Conservation (phyloP, 2,113 vertebrate genomes). For the Lepus americanus region DNA sequence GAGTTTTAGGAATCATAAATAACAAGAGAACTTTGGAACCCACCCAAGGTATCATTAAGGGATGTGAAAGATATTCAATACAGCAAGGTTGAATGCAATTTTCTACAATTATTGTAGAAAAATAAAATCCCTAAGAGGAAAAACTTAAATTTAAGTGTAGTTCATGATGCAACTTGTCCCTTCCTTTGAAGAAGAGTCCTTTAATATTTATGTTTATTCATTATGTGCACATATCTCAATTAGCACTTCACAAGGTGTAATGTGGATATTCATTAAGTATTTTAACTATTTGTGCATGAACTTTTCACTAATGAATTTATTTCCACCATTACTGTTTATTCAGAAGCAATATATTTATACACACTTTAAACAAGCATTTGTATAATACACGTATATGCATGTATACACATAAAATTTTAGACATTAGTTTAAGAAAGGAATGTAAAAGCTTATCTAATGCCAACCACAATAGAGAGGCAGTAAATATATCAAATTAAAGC, state of each 20-base stretch:
- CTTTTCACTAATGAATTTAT: background rate
- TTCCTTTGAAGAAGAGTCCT: background rate
- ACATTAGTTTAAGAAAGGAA: conserved; percentile 37
- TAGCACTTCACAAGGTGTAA: background rate
- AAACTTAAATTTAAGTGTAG: conserved; percentile 21
- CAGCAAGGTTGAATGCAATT: conserved; percentile 13
- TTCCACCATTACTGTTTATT: conserved; percentile 27
- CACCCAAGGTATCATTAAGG: conserved; percentile 32
- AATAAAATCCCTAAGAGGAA: conserved; percentile 4
- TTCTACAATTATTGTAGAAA: background rate
- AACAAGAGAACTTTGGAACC: conserved; percentile 46
- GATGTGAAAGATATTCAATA: background rate
- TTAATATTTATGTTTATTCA: conserved; percentile 34
- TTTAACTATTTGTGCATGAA: conserved; percentile 23
- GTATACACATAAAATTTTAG: background rate
- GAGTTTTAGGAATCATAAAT: conserved; percentile 1
- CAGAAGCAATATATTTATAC: background rate
- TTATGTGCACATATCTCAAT: background rate
- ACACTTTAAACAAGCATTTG: background rate
- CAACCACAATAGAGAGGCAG: background rate
- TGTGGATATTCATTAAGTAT: background rate
- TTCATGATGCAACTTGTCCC: conserved; percentile 46
- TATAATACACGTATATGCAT: background rate
- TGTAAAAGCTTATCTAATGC: background rate
- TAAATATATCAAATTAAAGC: background rate